Conservation (phyloP, 2,888 invertebrate genomes). For the Metellina segmentata region DNA sequence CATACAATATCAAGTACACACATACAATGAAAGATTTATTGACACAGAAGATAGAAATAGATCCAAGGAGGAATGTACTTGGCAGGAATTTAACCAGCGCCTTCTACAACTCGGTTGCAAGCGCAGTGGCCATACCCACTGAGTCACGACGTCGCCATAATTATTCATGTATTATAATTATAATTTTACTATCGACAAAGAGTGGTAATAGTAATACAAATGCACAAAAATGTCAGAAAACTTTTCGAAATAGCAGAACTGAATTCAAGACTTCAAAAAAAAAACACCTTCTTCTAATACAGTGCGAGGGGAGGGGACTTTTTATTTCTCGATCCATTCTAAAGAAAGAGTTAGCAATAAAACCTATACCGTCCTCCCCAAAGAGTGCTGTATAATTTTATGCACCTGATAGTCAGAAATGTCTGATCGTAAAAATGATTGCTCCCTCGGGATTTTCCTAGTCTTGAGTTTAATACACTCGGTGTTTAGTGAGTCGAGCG, state of each 20-base stretch:
- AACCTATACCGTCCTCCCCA: background rate
- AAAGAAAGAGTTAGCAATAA: background rate
- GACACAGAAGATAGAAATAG: no score
- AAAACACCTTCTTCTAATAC: background rate
- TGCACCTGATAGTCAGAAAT: conserved; percentile 33
- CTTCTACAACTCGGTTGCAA: no score
- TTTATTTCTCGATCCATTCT: background rate
- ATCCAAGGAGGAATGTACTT: no score
- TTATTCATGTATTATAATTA: no score
- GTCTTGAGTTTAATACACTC: conserved; percentile 47
- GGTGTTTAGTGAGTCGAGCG: background rate
- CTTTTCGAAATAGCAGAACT: background rate
- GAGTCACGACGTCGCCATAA: no score
- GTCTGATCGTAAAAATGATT: conserved; percentile 56
- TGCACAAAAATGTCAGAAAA: no score
- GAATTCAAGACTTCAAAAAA: background rate
- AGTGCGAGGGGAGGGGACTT: background rate
- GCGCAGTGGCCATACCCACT: no score
- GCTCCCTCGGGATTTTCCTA: conserved; percentile 25
- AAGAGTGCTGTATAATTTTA: conserved; percentile 1
- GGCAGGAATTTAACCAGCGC: no score
- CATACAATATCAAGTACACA: no score
- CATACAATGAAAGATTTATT: no score
- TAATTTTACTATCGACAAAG: no score
- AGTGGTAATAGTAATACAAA: no score